Base-by-base conservation (phyloP, 2,888 invertebrate genomes). In the Temnothorax unifasciatus region DNA sequence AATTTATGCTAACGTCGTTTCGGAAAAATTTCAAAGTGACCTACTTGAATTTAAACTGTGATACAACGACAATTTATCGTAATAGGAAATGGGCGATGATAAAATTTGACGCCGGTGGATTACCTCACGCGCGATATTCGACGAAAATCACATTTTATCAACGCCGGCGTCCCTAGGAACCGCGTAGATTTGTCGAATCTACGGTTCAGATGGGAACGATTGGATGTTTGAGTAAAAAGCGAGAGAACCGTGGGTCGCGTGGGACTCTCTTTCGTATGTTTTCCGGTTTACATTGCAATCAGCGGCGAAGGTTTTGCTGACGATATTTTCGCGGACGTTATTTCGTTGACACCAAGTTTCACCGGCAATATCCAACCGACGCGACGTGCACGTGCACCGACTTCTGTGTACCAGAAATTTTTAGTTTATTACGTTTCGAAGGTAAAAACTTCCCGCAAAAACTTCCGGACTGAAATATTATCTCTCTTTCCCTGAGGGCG, bases 131-230 rank as follows among this genome's bases (percentile, higher is more conserved):
- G 63, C 52, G 57, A 79, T 77, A 61, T 76, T 68, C 44, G 18
- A 21, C n/a, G n/a, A 81, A 73, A 61, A 61, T 81, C 25, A 38
- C 38, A 73, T 61, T 71, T 79, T 13, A 71, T 79, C 47, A 47
- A 69, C n/a, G 18, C 50, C 41, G 41, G 29, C 29, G 21, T 25
- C 52, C 25, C 57, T 8, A 18, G 59, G 2, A 79, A 71, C 13
- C 34, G 34, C 54, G 66, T 68, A 66, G 18, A 66, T 77, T 57
- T 68, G n/a, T 64, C 44, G 54, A 73, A 63, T 74, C 8, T 54
- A 63, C 15, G 21, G 3, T 15, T 38, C 15, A 15, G 63, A 47
- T 25, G 44, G 18, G 18, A 54, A 50, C 38, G 52, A 73, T 64
- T 74, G 54, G 38, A 41, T 38, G 9, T n/a, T 52, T 52, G 44